Percentiles rank a stretch among this genome's conserved stretches.
Evolutionary conservation across 2,888 invertebrate genomes (phyloP).

Genomic region (Cantharis rufa): DNA sequence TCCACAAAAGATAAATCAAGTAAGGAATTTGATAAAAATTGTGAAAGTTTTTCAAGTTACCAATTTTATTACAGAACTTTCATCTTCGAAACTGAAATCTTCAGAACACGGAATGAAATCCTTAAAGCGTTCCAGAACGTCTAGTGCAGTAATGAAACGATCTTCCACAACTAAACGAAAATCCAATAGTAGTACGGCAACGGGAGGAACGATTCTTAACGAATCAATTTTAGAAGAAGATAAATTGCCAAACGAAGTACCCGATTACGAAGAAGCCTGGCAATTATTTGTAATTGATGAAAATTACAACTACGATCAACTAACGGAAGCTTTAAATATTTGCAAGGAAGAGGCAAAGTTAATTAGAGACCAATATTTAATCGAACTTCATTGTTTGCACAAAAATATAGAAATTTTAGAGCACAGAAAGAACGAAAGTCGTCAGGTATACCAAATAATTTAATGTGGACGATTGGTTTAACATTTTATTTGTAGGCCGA

Average conservation of each 20-base stretch:
- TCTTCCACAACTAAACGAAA: constrained; percentile 20
- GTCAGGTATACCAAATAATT: constrained; percentile 28
- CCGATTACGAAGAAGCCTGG: constrained; percentile 39
- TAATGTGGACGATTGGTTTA: neutral
- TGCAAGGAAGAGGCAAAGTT: constrained; percentile 32
- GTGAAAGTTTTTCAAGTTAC: neutral
- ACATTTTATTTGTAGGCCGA: constrained; percentile 16
- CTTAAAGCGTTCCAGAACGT: constrained; percentile 17
- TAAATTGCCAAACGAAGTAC: constrained; percentile 29
- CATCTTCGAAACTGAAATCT: neutral
- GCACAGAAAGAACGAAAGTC: constrained; percentile 35
- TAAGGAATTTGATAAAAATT: neutral
- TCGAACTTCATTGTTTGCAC: constrained; percentile 34
- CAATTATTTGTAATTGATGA: constrained; percentile 30
- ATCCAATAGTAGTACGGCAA: constrained; percentile 8
- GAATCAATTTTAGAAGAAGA: constrained; percentile 17
- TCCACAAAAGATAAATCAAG: neutral
- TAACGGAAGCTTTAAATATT: constrained; percentile 27
- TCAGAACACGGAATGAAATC: neutral
- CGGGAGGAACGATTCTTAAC: constrained; percentile 2
- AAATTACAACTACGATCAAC: constrained; percentile 28
- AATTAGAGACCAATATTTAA: constrained; percentile 33
- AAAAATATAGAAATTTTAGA: constrained; percentile 28
- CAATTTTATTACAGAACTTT: neutral
- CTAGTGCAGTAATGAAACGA: constrained; percentile 16